phyloP scores from a whole-genome alignment of 1,140 invertebrate species.

The roundworm (Caenorhabditis elegans) region WBcel235 BX284604.4:5171001-5171500 shows the following conservation, averaged over 20 bases:
- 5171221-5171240: neutral
- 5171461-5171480: too few species aligned
- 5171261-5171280: neutral
- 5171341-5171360: too few species aligned
- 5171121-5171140: neutral
- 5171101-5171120: neutral
- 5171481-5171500: too few species aligned
- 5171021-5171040: slow-evolving; percentile 23
- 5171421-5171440: too few species aligned
- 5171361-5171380: too few species aligned
- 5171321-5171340: too few species aligned
- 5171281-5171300: neutral
- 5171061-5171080: neutral
- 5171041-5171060: slow-evolving; percentile 28
- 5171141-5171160: neutral
- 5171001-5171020: slow-evolving; percentile 8
- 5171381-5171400: too few species aligned
- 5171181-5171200: neutral
- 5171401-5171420: too few species aligned
- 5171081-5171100: neutral
- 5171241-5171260: neutral
- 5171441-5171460: too few species aligned
- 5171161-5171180: slow-evolving; percentile 2
- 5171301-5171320: too few species aligned
- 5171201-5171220: neutral